Evolutionary conservation across 1,140 invertebrate genomes (phyloP).

Genomic region (Metopolophium dirhodum): DNA sequence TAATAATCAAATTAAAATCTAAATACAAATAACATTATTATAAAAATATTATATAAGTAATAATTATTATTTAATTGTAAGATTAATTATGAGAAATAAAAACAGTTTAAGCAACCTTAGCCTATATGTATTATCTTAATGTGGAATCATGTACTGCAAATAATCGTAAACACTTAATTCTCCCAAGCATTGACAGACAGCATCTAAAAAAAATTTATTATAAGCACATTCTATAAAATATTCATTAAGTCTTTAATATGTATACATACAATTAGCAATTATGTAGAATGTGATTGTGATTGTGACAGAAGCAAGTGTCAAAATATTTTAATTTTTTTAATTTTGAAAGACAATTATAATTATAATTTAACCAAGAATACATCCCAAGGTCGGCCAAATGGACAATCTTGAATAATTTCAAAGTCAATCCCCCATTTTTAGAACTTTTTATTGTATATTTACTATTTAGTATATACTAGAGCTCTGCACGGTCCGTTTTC

Average conservation of each 20-base stretch:
- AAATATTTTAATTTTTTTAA: background rate
- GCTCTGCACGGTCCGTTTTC: no score
- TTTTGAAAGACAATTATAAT: background rate
- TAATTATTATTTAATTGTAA: background rate
- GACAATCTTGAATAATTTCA: no score
- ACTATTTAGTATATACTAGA: no score
- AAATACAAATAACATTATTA: background rate
- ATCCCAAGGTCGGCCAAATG: no score
- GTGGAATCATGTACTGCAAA: constrained; percentile 28
- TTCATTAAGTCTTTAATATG: background rate
- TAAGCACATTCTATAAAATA: background rate
- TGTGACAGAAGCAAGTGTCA: background rate
- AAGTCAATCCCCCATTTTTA: no score
- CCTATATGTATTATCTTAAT: background rate
- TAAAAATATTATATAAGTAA: background rate
- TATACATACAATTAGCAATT: background rate
- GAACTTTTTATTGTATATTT: no score
- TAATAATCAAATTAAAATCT: background rate
- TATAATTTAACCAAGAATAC: no score
- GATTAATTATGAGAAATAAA: background rate
- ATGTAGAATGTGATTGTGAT: background rate
- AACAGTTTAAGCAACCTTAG: background rate
- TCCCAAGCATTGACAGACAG: constrained; percentile 18
- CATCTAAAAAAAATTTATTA: background rate
- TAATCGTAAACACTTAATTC: constrained; percentile 30